Evolutionary conservation across 2,888 invertebrate genomes (phyloP), one percentile per base, ranked within the genome.

Genomic region (Lottia gigantea): DNA sequence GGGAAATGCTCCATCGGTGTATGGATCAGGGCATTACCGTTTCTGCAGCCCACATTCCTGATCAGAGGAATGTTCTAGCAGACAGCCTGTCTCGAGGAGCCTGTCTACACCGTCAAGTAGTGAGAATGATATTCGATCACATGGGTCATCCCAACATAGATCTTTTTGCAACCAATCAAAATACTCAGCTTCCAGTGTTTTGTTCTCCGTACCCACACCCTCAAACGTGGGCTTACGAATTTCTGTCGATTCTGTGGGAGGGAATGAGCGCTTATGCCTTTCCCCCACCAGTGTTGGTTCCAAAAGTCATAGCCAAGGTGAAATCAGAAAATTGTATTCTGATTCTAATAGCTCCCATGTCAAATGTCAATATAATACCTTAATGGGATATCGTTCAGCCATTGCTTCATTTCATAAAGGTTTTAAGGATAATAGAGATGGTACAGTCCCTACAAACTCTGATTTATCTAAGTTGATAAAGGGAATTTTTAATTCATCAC

Each of bases 1-100:
- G n/a, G 49, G 49, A 55, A 19, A 55, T 55, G n/a, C 49, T 55
- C n/a, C 49, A 55, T 55, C n/a, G 49, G 49, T 55, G 49, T 55
- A 55, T 55, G 49, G 49, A 55, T 55, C 49, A 55, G n/a, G 19
- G n/a, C 6, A 55, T 55, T 55, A n/a, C n/a, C n/a, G 6, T 55
- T n/a, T 55, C 19, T 55, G 49, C 49, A 55, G 49, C 49, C n/a
- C 19, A 0, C 14, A 23, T 55, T 1, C 55, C 55, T 1, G 55
- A 19, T 23, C 55, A 14, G 19, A 55, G 23, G 14, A 23, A 55
- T 55, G 55, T 55, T 23, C 23, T 55, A 14, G 55, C 55, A 15
- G 55, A 23, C 55, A 55, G 23, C 14, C 23, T 55, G 1, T 55
- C 55, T 12, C 11, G 55, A 15, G 12, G 55, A 1, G 8, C 11